These are phyloP conservation scores for Pteronotus mesoamericanus DNA, from an alignment of 2,797 vertebrate species.

Conservation along the genomic window DNA sequence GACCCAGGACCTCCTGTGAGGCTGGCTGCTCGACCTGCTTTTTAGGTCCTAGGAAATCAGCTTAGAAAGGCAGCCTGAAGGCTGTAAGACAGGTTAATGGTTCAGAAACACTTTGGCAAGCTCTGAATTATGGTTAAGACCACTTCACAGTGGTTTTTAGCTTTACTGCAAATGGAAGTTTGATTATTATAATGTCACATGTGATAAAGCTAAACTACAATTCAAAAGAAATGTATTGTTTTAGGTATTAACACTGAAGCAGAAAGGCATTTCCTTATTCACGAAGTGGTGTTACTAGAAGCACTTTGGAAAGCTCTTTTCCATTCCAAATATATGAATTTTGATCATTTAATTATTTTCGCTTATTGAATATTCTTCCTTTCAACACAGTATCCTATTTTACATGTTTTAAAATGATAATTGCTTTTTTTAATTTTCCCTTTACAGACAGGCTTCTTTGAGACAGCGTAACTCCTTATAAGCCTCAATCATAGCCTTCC, in stretches of 20 bases:
- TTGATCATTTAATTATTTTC: constrained; percentile 36
- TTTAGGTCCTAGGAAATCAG: neutral
- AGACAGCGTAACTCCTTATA: neutral
- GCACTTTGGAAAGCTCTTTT: neutral
- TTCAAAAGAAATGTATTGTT: constrained; percentile 39
- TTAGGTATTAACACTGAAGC: neutral
- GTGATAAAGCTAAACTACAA: neutral
- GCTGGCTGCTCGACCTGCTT: neutral
- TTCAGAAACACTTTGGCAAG: neutral
- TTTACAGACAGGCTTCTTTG: neutral
- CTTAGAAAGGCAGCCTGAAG: too few relatives aligned
- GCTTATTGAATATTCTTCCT: neutral
- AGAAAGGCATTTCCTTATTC: neutral
- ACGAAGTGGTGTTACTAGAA: neutral
- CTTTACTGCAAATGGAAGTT: constrained; percentile 40
- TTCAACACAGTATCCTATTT: neutral
- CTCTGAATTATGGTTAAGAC: constrained; percentile 55
- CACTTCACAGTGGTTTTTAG: constrained; percentile 37
- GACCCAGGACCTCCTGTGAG: neutral
- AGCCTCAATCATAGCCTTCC: neutral
- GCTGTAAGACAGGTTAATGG: neutral
- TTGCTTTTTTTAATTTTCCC: neutral
- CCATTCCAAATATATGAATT: neutral
- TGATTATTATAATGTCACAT: constrained; percentile 20
- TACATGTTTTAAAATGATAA: neutral